A percentile compares a stretch with the other conserved stretches of the same genome.
These are phyloP conservation scores for Drosophila eugracilis DNA, from an alignment of 1,140 invertebrate species.

Conservation along the genomic window DNA sequence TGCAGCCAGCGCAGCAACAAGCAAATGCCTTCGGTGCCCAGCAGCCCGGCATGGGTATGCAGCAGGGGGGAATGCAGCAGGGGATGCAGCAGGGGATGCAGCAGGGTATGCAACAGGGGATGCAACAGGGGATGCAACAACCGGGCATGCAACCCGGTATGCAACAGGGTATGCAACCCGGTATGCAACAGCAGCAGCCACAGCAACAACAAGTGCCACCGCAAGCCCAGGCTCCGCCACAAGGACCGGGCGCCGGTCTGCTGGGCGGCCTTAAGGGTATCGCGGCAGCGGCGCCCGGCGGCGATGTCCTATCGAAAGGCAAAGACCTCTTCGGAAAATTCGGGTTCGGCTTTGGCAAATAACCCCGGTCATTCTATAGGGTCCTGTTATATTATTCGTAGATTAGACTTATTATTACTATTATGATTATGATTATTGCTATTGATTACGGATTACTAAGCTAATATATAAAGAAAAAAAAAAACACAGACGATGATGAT, in stretches of 20 bases:
- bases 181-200: constrained; percentile 81
- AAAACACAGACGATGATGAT: constrained; percentile 20
- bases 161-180: constrained; percentile 76
- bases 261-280: constrained; percentile 80
- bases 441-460: constrained; percentile 76
- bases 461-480: constrained; percentile 52
- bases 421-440: constrained; percentile 77
- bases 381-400: constrained; percentile 84
- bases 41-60: constrained; percentile 67
- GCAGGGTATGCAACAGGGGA: constrained; percentile 51
- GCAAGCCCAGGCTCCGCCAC: constrained; percentile 84
- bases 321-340: constrained; percentile 97
- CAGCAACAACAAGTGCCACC: constrained; percentile 84
- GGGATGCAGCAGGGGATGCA: constrained; percentile 76
- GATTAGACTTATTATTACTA: constrained; percentile 79
- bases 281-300: constrained; percentile 92
- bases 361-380: constrained; percentile 86
- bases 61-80: constrained; percentile 79
- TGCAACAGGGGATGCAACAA: constrained; percentile 66
- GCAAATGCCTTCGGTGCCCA: constrained; percentile 83
- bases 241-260: constrained; percentile 80
- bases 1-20: constrained; percentile 85
- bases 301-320: constrained; percentile 94
- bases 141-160: constrained; percentile 55
- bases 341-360: constrained; percentile 91